A percentile compares a stretch with the other conserved stretches of the same genome.
phyloP scores from a whole-genome alignment of 2,888 invertebrate species.

The Phalera bucephala region DNA sequence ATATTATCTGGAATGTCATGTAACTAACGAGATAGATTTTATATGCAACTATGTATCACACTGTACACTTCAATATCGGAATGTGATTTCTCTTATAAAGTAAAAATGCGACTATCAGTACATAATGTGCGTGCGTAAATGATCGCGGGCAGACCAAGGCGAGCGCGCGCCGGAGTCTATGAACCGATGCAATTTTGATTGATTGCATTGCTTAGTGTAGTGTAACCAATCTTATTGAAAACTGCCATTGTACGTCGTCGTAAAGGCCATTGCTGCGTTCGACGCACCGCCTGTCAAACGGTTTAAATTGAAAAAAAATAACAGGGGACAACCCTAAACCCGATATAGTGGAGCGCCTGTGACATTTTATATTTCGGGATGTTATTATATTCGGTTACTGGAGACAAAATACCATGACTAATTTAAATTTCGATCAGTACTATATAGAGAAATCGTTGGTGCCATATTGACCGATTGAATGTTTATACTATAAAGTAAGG shows the following conservation, averaged over 20 bases:
- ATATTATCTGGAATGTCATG: too few species aligned
- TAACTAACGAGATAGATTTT: too few species aligned
- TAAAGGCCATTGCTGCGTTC: constrained; percentile 73
- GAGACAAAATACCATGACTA: constrained; percentile 32
- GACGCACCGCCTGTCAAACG: constrained; percentile 77
- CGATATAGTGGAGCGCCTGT: constrained; percentile 55
- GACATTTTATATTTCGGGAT: constrained; percentile 75
- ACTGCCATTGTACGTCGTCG: constrained; percentile 71
- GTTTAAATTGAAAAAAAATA: constrained; percentile 79
- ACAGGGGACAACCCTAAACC: constrained; percentile 75
- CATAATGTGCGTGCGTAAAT: constrained; percentile 33
- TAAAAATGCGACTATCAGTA: constrained; percentile 5
- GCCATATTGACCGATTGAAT: too few species aligned
- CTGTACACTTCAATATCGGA: background rate
- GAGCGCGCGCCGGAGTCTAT: constrained; percentile 63
- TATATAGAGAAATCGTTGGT: background rate
- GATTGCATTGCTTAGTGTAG: constrained; percentile 82
- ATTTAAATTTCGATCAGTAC: constrained; percentile 21
- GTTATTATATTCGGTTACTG: constrained; percentile 52
- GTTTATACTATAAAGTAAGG: too few species aligned
- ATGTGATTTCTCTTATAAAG: background rate
- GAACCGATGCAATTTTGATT: constrained; percentile 80
- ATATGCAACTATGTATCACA: too few species aligned
- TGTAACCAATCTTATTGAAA: constrained; percentile 83
- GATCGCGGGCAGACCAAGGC: constrained; percentile 48